These are phyloP conservation scores for Phortica variegata DNA, from an alignment of 1,140 invertebrate genomes.

Conservation along the genomic window DNA sequence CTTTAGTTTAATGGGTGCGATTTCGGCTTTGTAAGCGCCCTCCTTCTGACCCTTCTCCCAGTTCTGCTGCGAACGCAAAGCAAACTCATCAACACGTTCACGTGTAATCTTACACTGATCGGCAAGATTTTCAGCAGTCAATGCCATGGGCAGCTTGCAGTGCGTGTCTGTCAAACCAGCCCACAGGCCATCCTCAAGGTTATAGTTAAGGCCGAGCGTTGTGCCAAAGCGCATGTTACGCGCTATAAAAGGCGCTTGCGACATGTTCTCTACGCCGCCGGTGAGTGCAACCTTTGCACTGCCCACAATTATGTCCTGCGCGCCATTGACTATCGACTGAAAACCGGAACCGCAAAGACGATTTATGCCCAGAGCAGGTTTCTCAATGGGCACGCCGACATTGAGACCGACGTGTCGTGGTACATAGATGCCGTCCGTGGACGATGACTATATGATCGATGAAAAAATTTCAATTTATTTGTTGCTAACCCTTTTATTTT, in stretches of 20 bases:
- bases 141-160: slow-evolving; percentile 91
- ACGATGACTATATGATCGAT: slow-evolving; percentile 44
- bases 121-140: slow-evolving; percentile 97
- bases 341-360: slow-evolving; percentile 94
- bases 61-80: slow-evolving; percentile 77
- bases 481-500: slow-evolving; percentile 1
- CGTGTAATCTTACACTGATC: slow-evolving; percentile 84
- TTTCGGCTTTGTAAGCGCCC: slow-evolving; percentile 88
- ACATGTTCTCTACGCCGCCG: slow-evolving; percentile 96
- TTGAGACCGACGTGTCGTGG: slow-evolving; percentile 83
- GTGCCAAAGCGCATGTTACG: slow-evolving; percentile 91
- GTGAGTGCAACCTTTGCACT: slow-evolving; percentile 86
- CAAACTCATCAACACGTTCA: slow-evolving; percentile 86
- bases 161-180: slow-evolving; percentile 85
- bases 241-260: slow-evolving; percentile 86
- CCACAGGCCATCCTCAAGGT: slow-evolving; percentile 93
- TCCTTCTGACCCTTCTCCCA: slow-evolving; percentile 86
- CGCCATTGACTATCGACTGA: slow-evolving; percentile 87
- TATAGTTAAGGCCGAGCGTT: slow-evolving; percentile 73
- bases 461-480: slow-evolving; percentile 6
- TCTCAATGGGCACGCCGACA: slow-evolving; percentile 79
- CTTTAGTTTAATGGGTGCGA: slow-evolving; percentile 83
- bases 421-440: slow-evolving; percentile 84
- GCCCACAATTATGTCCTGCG: slow-evolving; percentile 87
- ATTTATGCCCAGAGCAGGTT: slow-evolving; percentile 82